Base-by-base conservation (phyloP, 2,888 invertebrate genomes). In the Dryadula phaetusa region DNA sequence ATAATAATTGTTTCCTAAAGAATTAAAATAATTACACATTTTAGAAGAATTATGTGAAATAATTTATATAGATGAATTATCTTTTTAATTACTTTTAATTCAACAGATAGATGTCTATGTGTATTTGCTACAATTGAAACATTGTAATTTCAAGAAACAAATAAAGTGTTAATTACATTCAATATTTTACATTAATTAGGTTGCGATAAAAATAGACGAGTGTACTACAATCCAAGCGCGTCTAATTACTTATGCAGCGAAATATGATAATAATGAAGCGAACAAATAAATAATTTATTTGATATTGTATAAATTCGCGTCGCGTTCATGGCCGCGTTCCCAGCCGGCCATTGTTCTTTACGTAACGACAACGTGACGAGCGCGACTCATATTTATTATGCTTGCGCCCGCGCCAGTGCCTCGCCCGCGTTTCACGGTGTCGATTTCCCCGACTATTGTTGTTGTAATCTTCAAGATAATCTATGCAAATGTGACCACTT, bases 271-370 rank as follows among this genome's bases (percentile, higher is more conserved):
- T 58, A 58, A 52, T 10, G 52, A 28, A 52, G 28, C 58, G 34
- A 46, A 46, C 34, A 64, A 58, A 58, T 58, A 47, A 58, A 28
- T 65, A 40, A 60, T 44, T 49, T 58, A 65, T 65, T 25, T 34
- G 14, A 16, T 61, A 61, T 44, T 58, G 56, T 32, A 58, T 67
- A 63, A 79, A 86, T 86, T 85, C 85, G 79, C 81, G 78, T 75
- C 83, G 83, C 88, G 86, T 88, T 84, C 86, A 85, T 81, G 87
- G 86, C 83, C 88, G 86, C 86, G 86, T 85, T 87, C 86, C 79
- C 87, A 84, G 82, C 80, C 86, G 84, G 84, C 85, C 85, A 90
- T 90, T 90, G 89, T 90, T 89, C 87, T 87, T 88, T 88, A 87
- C 87, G 86, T 88, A 89, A 89, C 82, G 82, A 76, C 76, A 76